Evolutionary conservation across 2,113 vertebrate genomes (phyloP).

Genomic region (Haemorhous mexicanus): DNA sequence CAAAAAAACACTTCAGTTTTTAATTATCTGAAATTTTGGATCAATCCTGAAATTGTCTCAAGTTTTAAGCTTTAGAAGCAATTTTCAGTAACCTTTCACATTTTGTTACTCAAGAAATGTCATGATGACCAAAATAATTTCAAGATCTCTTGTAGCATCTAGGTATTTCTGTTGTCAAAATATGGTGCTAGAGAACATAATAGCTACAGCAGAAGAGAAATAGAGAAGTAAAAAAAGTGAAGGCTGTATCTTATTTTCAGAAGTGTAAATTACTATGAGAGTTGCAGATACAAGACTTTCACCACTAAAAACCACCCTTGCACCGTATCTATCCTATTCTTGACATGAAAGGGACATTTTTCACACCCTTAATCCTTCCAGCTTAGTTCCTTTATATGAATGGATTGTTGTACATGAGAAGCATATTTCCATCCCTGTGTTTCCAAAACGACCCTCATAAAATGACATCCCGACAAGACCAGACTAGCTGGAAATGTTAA

Average conservation of each 20-base stretch:
- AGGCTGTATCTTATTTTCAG: not conserved
- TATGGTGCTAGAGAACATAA: not conserved
- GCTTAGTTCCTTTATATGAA: not conserved
- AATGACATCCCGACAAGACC: not conserved
- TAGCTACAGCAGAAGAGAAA: not conserved
- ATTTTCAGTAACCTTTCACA: not conserved
- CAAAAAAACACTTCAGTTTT: not conserved
- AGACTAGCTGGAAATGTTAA: not conserved
- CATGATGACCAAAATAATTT: not conserved
- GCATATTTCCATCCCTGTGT: accelerated
- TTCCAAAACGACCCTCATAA: not conserved
- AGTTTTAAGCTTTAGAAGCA: not conserved
- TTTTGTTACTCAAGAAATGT: not conserved
- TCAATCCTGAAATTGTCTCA: not conserved
- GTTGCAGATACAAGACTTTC: not conserved
- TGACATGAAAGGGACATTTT: not conserved
- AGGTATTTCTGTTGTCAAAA: not conserved
- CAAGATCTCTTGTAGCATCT: not conserved
- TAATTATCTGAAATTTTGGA: not conserved
- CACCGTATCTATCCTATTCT: accelerated
- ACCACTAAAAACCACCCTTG: not conserved
- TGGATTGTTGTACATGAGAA: not conserved
- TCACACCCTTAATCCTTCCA: not conserved
- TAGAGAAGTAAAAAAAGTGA: not conserved
- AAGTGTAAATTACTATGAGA: not conserved